Evolutionary conservation across 2,888 invertebrate species (phyloP).

Genomic region (Lissocephala sabroskyi): DNA sequence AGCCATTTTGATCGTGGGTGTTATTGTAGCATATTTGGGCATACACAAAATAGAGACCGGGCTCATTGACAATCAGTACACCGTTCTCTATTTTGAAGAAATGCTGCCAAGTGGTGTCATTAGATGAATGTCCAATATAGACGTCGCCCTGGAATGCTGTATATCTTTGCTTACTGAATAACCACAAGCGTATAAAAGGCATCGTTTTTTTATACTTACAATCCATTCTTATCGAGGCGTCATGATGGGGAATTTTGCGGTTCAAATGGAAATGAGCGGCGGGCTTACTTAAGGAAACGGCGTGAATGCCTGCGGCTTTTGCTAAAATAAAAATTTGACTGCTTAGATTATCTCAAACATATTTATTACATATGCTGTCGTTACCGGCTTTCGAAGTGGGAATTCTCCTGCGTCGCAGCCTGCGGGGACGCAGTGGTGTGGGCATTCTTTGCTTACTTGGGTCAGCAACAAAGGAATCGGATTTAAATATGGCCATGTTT

Average conservation of each 20-base stretch:
- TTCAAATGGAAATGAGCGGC: conserved; percentile 69
- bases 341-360: no score
- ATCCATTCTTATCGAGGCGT: conserved; percentile 30
- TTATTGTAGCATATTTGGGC: conserved; percentile 87
- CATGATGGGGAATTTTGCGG: conserved; percentile 50
- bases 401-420: no score
- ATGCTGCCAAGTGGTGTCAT: conserved; percentile 76
- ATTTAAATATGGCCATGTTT: no score
- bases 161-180: neutral
- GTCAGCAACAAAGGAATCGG: no score
- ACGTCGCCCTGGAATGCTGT: conserved; percentile 65
- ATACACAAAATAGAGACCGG: conserved; percentile 84
- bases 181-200: neutral
- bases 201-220: no score
- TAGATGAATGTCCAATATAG: conserved; percentile 72
- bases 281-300: conserved; percentile 16
- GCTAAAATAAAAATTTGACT: no score
- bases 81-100: conserved; percentile 78
- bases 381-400: no score
- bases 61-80: conserved; percentile 78
- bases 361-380: no score
- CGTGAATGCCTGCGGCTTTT: conserved; percentile 34
- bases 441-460: no score
- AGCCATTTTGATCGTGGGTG: conserved; percentile 83
- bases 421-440: no score